Evolutionary conservation across 1,140 invertebrate species (phyloP), one percentile per base, ranked within the genome.

Genomic region (Drosophila athabasca): DNA sequence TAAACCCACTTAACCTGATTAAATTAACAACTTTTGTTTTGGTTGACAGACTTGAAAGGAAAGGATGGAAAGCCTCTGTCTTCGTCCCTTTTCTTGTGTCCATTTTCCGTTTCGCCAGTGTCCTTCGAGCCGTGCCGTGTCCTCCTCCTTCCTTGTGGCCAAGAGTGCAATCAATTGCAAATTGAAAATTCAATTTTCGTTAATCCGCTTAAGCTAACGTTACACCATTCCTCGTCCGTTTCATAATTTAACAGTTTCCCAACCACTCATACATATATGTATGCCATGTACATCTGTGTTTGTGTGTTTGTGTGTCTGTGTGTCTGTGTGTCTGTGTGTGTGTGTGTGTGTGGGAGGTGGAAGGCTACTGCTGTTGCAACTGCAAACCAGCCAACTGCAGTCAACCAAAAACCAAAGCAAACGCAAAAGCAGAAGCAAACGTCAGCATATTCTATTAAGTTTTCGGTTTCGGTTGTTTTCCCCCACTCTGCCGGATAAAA

Each of bases 141-240:
- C 46, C 43, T 31, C 8, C 19, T 17, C n/a, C 19, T 35, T 51
- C 26, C 54, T 44, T 57, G 61, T 43, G 60, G 70, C 35, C 31
- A 53, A 41, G 49, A 82, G 64, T 88, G 78, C 79, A 83, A 88
- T 88, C 84, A 79, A 81, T 83, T 79, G 62, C 71, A 76, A 87
- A 87, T 79, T 67, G 67, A 73, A 88, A 88, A 88, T 89, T 88
- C 67, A 88, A 89, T 88, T 88, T 82, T 79, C 76, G 62, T 79
- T 88, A 89, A 88, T 88, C 83, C 76, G 84, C 79, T 88, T 88
- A 71, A 65, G 64, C 58, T 72, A 83, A 88, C 70, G 75, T 66
- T 51, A 64, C 39, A 62, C 53, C 71, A 72, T 69, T 55, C 60
- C 69, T 49, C 78, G 26, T 59, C 62, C 62, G 29, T 39, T 52